Conservation (phyloP, 2,888 invertebrate genomes). For the Macrosiphum euphorbiae region DNA sequence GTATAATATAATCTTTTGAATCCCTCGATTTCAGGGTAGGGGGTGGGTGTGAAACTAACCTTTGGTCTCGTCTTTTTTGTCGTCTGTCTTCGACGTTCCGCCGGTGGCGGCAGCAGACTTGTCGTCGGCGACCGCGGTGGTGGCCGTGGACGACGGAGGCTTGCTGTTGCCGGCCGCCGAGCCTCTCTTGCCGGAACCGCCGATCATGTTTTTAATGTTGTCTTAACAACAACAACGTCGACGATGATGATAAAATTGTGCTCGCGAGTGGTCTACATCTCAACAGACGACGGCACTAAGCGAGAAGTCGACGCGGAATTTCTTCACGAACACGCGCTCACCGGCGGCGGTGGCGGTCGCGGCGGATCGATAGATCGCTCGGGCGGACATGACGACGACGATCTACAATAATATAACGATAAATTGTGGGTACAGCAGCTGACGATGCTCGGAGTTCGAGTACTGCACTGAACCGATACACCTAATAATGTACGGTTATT, state of each 20-base stretch:
- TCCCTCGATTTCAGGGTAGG: neutral
- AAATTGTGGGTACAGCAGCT: no score
- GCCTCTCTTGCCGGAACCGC: slow-evolving; percentile 51
- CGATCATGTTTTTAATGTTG: slow-evolving; percentile 44
- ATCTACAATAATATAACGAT: neutral
- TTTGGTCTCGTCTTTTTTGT: slow-evolving; percentile 56
- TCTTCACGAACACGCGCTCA: slow-evolving; percentile 27
- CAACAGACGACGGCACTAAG: neutral
- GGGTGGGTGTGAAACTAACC: neutral
- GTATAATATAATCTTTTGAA: neutral
- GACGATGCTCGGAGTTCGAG: no score
- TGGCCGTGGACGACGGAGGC: slow-evolving; percentile 39
- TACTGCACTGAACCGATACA: no score
- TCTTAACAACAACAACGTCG: neutral
- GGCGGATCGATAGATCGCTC: neutral
- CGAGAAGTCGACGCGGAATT: slow-evolving; percentile 34
- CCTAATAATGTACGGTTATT: neutral
- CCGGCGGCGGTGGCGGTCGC: neutral
- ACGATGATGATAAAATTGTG: neutral
- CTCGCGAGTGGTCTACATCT: neutral
- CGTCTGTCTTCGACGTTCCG: slow-evolving; percentile 7
- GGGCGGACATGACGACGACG: neutral
- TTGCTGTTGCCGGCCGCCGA: slow-evolving; percentile 43
- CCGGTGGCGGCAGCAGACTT: slow-evolving; percentile 48
- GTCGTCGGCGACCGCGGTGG: slow-evolving; percentile 58